Percentiles rank a stretch among this genome's conserved stretches.
Conservation (phyloP, 2,888 invertebrate species). For the Eilema depressum region DNA sequence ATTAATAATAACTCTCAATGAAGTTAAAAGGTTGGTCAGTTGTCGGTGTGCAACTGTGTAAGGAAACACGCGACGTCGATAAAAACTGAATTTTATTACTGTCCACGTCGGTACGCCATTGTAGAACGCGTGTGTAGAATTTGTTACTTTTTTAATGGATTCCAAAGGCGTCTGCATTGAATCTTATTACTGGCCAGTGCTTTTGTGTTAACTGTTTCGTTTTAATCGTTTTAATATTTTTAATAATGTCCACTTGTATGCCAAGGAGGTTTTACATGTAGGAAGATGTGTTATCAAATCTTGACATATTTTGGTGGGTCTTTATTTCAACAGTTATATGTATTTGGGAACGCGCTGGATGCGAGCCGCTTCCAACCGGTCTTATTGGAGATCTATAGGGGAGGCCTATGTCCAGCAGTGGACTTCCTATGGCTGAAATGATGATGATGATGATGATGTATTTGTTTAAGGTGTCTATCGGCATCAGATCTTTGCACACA, state of each 20-base stretch:
- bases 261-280: background rate
- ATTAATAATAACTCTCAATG: conserved; percentile 31
- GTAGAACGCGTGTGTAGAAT: conserved; percentile 42
- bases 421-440: no score
- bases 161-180: conserved; percentile 13
- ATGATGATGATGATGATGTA: no score
- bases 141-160: conserved; percentile 43
- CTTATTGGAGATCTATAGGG: no score
- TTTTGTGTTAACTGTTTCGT: conserved; percentile 7
- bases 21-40: conserved; percentile 21
- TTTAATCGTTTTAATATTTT: conserved; percentile 4
- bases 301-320: no score
- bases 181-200: conserved; percentile 12
- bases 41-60: conserved; percentile 24
- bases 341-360: no score
- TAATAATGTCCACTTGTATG: background rate
- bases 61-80: conserved; percentile 39
- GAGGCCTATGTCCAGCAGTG: no score
- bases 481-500: no score
- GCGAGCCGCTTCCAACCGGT: no score
- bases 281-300: no score
- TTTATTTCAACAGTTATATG: no score
- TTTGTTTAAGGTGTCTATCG: no score
- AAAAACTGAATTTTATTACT: conserved; percentile 41
- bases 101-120: conserved; percentile 23